A percentile compares a stretch with the other conserved stretches of the same genome.
Conservation (phyloP, 2,113 vertebrate genomes). For the Thunnus maccoyii region DNA sequence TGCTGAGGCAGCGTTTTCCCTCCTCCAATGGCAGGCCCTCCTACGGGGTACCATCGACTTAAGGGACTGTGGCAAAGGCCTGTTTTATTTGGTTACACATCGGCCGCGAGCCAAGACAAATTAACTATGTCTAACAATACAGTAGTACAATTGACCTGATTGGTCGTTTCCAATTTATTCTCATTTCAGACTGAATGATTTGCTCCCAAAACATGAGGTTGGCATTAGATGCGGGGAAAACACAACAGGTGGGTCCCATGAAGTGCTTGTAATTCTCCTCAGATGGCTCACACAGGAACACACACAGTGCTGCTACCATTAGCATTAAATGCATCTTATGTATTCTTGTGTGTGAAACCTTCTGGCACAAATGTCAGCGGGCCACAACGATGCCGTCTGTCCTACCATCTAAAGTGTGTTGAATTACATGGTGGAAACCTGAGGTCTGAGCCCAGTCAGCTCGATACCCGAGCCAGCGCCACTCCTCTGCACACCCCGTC, state of each 20-base stretch:
- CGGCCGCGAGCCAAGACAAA: conserved; percentile 37
- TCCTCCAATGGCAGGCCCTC: conserved; percentile 30
- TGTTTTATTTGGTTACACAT: conserved; percentile 54
- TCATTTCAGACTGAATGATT: conserved; percentile 5
- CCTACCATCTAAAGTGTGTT: conserved; percentile 40
- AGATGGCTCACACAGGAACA: conserved; percentile 60
- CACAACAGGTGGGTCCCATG: conserved; percentile 88
- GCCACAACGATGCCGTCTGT: conserved; percentile 17
- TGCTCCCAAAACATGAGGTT: conserved; percentile 77
- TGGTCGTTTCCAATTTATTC: conserved; percentile 43
- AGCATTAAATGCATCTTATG: conserved; percentile 75
- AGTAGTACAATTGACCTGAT: not conserved
- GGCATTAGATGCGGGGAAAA: conserved; percentile 84
- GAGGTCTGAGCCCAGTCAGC: conserved; percentile 67
- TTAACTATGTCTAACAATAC: conserved; percentile 13
- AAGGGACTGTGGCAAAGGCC: conserved; percentile 38
- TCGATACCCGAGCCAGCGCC: conserved; percentile 43
- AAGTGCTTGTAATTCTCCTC: conserved; percentile 86
- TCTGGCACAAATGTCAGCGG: conserved; percentile 50
- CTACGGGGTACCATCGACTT: conserved; percentile 21
- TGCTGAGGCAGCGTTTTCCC: conserved; percentile 72
- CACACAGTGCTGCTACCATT: conserved; percentile 73
- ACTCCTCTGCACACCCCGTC: conserved; percentile 39
- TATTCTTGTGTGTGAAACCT: conserved; percentile 33
- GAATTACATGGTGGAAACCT: conserved; percentile 62